phyloP scores from a whole-genome alignment of 2,113 vertebrate genomes.

The Apus apus region DNA sequence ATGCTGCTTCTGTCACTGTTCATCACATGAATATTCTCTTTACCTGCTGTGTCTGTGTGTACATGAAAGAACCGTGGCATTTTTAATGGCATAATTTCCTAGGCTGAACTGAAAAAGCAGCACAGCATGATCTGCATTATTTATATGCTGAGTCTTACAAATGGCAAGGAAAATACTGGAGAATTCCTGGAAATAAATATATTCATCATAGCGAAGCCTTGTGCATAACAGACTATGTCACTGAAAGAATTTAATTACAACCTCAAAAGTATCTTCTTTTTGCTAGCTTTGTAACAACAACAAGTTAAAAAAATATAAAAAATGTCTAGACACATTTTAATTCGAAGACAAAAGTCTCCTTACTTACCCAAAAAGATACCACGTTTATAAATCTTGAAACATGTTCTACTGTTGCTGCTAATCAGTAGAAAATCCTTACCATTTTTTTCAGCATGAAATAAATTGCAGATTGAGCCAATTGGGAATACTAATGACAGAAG shows the following conservation, averaged over 20 bases:
- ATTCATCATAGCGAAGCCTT: constrained; percentile 31
- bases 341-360: constrained; percentile 22
- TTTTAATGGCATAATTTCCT: constrained; percentile 72
- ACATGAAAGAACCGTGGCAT: constrained; percentile 4
- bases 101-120: constrained; percentile 58
- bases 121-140: constrained; percentile 76
- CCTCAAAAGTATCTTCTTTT: constrained; percentile 2
- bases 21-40: constrained; percentile 37
- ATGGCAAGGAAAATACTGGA: constrained; percentile 33
- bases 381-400: not conserved
- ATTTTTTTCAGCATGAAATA: constrained; percentile 27
- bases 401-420: not conserved
- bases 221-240: not conserved
- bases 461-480: not conserved
- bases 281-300: not conserved
- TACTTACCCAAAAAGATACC: not conserved
- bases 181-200: constrained; percentile 74
- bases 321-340: constrained; percentile 16
- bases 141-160: constrained; percentile 70
- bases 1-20: constrained; percentile 1
- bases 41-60: constrained; percentile 13
- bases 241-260: constrained; percentile 31
- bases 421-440: constrained; percentile 13
- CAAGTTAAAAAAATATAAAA: no score
- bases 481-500: constrained; percentile 34